Percentiles rank a stretch among this genome's conserved stretches.
Conservation (phyloP, 1,140 invertebrate genomes). For the Drosophila baimaii region DNA sequence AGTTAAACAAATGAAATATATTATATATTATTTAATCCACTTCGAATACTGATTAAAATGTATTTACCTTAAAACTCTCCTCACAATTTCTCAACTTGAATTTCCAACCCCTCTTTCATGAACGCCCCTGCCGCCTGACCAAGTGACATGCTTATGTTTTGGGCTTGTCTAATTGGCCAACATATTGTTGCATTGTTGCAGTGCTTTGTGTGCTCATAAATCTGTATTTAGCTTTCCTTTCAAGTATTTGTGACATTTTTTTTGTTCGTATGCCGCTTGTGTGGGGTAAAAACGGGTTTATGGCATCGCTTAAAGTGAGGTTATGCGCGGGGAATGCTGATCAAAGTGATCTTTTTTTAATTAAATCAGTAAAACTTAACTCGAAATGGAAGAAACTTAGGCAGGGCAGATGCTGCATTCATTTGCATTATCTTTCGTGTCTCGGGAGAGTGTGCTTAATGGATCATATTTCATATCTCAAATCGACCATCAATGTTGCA, state of each 20-base stretch:
- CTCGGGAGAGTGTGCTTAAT: constrained; percentile 30
- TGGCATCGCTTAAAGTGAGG: constrained; percentile 9
- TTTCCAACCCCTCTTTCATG: neutral
- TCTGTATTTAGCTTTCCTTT: constrained; percentile 66
- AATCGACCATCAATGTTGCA: constrained; percentile 69
- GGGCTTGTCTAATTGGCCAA: constrained; percentile 57
- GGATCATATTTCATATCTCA: constrained; percentile 56
- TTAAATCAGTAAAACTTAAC: constrained; percentile 34
- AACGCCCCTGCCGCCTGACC: constrained; percentile 3
- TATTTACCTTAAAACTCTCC: neutral
- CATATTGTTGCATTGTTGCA: constrained; percentile 53
- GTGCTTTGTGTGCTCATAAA: constrained; percentile 41
- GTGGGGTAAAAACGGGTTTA: constrained; percentile 45
- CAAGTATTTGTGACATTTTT: constrained; percentile 45
- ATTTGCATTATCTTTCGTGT: constrained; percentile 34
- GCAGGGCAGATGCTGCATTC: constrained; percentile 10
- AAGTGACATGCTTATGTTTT: constrained; percentile 43
- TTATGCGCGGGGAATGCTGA: constrained; percentile 33
- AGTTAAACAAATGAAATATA: too few species aligned
- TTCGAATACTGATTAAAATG: too few species aligned
- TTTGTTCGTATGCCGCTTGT: constrained; percentile 7
- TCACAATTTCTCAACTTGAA: neutral
- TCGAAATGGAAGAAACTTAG: neutral
- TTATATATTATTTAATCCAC: too few species aligned
- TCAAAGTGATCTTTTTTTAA: constrained; percentile 17